Evolutionary conservation across 2,113 vertebrate species (phyloP), one percentile per base, ranked within the genome.

Genomic region (Pan paniscus): DNA sequence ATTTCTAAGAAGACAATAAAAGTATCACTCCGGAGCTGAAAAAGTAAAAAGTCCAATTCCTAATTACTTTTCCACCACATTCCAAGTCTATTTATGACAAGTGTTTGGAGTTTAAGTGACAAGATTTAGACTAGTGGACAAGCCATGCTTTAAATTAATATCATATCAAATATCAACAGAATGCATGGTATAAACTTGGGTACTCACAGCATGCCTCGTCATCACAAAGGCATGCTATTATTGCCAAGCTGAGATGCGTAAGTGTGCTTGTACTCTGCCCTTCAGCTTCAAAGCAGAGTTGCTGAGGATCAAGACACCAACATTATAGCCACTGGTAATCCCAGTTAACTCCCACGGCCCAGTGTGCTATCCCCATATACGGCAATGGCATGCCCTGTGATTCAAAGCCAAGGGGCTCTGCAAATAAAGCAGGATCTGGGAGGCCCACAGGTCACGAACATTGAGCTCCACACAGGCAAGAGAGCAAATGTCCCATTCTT

Each of bases 81-180:
- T 92, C 61, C 90, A 93, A 55, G 70, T 84, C 68, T 83, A 90
- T 84, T 93, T 64, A n/a, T 93, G 61, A 95, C 90, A 95, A 96
- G 32, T 85, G 78, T 96, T 97, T 97, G 78, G 84, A 84, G 55
- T 87, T 89, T n/a, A 93, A 92, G 84, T 82, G 96, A 96, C 90
- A 97, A 95, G 78, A 96, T 95, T 93, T 94, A 97, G 94, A 96
- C 70, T 88, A 97, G 96, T 75, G 80, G 80, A 94, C 75, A 88
- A 93, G 94, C 87, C 83, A 88, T 35, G n/a, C 90, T 96, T 97
- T 97, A 97, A 93, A 46, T 96, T 96, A 97, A 96, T 96, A 91
- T 86, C 3, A 5, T 94, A 93, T 97, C 95, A 94, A 95, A 89
- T 97, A 96, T 92, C 89, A 96, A 90, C 80, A 96, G 92, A 92